Conservation (phyloP, 2,888 invertebrate genomes). For the Cotesia congregata region DNA sequence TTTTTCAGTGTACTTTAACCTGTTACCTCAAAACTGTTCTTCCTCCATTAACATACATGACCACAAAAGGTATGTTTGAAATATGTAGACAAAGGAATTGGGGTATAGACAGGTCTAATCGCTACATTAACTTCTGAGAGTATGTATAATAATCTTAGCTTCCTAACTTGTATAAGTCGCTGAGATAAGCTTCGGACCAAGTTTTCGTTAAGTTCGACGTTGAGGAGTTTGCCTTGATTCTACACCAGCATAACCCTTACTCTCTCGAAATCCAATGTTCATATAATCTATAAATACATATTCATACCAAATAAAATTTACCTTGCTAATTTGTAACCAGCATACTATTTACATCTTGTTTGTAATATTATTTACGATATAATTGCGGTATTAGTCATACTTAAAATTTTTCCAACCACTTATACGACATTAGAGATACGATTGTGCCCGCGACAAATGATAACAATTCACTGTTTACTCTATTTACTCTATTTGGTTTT, state of each 20-base stretch:
- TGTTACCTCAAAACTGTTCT: no score
- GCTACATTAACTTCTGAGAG: conserved; percentile 50
- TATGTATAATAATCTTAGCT: conserved; percentile 50
- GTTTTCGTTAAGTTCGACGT: conserved; percentile 40
- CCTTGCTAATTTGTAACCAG: background rate
- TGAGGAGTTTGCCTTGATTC: conserved; percentile 28
- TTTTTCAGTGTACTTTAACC: no score
- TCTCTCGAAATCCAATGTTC: background rate
- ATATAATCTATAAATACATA: background rate
- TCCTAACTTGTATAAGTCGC: conserved; percentile 45
- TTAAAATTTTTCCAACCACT: no score
- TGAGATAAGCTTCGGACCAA: conserved; percentile 43
- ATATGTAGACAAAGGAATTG: conserved; percentile 26
- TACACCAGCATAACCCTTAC: background rate
- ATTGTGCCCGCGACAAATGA: background rate
- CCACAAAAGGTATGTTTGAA: background rate
- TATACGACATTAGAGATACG: background rate
- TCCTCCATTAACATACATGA: no score
- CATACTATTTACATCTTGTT: background rate
- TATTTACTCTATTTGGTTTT: conserved; percentile 19
- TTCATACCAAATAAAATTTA: conserved; percentile 1
- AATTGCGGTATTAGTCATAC: no score
- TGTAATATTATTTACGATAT: background rate
- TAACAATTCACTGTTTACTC: background rate
- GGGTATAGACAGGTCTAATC: conserved; percentile 48